Evolutionary conservation across 2,113 vertebrate genomes (phyloP).

Genomic region (Ciconia stormi): DNA sequence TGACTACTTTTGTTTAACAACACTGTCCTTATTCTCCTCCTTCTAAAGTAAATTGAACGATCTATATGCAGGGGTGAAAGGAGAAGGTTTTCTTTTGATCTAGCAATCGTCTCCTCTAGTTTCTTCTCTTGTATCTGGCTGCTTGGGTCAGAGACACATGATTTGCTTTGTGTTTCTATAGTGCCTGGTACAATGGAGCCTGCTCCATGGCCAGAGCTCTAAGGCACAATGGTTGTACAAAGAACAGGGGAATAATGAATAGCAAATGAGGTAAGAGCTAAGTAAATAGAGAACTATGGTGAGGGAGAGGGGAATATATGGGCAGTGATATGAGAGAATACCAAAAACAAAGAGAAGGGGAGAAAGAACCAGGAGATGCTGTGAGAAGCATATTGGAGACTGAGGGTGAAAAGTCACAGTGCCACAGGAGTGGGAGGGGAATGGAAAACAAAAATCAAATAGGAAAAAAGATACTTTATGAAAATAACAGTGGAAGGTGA

Average conservation of each 20-base stretch:
- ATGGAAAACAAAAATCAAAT: not conserved
- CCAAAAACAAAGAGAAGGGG: not conserved
- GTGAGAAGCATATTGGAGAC: not conserved
- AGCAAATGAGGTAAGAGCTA: slow-evolving; percentile 1
- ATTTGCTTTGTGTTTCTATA: slow-evolving; percentile 26
- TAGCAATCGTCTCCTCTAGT: not conserved
- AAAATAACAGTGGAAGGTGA: not conserved
- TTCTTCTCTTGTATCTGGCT: slow-evolving; percentile 14
- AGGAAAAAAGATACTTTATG: not conserved
- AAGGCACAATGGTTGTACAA: not conserved
- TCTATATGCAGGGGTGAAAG: not conserved
- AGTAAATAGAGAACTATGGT: not conserved
- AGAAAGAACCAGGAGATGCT: not conserved
- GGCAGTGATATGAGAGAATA: not conserved
- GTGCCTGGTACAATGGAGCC: not conserved
- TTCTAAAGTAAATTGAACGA: not conserved
- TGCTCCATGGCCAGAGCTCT: not conserved
- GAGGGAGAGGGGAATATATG: not conserved
- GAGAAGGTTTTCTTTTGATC: slow-evolving; percentile 32
- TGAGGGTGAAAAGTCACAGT: not conserved
- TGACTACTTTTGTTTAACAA: not conserved
- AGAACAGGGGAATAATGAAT: slow-evolving; percentile 23
- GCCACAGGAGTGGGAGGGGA: not conserved
- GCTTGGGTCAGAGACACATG: slow-evolving; percentile 18
- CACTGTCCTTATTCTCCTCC: not conserved